Conservation (phyloP, 1,140 invertebrate species). For the Solenopsis invicta region DNA sequence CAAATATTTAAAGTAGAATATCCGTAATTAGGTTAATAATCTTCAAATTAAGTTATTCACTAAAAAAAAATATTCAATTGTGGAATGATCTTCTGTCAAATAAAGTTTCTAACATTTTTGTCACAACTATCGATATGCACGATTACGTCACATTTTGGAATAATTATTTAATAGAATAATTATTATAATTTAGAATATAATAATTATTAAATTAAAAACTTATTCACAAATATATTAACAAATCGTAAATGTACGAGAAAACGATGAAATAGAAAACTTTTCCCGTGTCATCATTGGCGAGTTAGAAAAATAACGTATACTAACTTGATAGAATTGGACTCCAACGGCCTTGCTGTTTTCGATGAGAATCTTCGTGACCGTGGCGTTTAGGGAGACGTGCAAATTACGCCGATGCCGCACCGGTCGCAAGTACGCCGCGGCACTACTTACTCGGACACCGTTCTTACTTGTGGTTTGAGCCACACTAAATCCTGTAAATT, state of each 20-base stretch:
- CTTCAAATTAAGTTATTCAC: not conserved
- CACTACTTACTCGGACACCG: slow-evolving; percentile 90
- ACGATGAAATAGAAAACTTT: not conserved
- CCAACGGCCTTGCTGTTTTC: slow-evolving; percentile 88
- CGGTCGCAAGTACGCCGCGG: slow-evolving; percentile 90
- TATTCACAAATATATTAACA: not conserved
- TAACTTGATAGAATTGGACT: slow-evolving; percentile 87
- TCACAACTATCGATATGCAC: not conserved
- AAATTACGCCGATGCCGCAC: slow-evolving; percentile 90
- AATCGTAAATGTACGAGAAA: not conserved
- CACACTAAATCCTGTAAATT: slow-evolving; percentile 85
- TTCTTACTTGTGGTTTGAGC: slow-evolving; percentile 87
- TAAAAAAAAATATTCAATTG: not conserved
- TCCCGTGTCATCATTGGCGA: not conserved
- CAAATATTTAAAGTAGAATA: not conserved
- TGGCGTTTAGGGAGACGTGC: slow-evolving; percentile 90
- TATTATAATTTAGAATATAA: slow-evolving; percentile 2
- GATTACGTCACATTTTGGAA: not conserved
- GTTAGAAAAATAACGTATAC: slow-evolving; percentile 26
- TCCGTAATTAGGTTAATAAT: not conserved
- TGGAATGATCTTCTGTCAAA: not conserved
- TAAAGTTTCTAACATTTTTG: not conserved
- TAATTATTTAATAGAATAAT: not conserved
- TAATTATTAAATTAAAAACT: not conserved
- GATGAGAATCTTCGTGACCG: slow-evolving; percentile 89